A percentile compares a stretch with the other conserved stretches of the same genome.
phyloP scores from a whole-genome alignment of 2,888 invertebrate species.

The Sarcophaga caerulescens region DNA sequence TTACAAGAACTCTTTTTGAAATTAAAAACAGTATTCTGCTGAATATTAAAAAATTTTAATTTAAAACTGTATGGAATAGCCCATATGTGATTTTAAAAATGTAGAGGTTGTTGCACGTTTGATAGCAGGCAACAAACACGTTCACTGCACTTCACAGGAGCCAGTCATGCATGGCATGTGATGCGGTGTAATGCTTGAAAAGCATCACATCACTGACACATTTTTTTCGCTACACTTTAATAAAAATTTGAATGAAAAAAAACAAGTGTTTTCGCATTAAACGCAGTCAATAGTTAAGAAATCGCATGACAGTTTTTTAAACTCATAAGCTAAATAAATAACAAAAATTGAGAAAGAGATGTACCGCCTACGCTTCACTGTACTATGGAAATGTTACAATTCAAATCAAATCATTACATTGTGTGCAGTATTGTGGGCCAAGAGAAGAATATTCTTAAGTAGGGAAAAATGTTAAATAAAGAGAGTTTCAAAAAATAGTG shows the following conservation, averaged over 20 bases:
- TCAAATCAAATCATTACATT: too few species aligned
- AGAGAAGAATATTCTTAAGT: too few species aligned
- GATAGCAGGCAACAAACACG: conserved; percentile 1
- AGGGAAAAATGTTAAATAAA: too few species aligned
- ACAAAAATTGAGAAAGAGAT: too few species aligned
- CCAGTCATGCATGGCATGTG: conserved; percentile 49
- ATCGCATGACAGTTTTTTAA: conserved; percentile 39
- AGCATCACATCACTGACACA: conserved; percentile 49
- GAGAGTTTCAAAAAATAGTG: too few species aligned
- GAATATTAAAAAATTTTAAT: neutral
- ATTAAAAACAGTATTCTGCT: neutral
- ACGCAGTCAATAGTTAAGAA: conserved; percentile 44
- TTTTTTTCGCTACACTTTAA: conserved; percentile 25
- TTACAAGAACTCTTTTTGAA: too few species aligned
- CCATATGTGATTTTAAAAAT: neutral
- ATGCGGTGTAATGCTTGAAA: conserved; percentile 1
- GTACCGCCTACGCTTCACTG: neutral
- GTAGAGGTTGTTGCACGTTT: conserved; percentile 46
- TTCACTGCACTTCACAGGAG: neutral
- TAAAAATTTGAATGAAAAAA: neutral
- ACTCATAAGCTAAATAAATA: too few species aligned
- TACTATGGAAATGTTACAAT: too few species aligned
- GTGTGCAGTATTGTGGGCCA: too few species aligned
- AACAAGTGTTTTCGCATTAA: neutral
- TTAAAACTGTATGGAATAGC: neutral